Percentiles rank a stretch among this genome's conserved stretches.
These are phyloP conservation scores for Passer montanus DNA, from an alignment of 2,113 vertebrate species.

Conservation along the genomic window DNA sequence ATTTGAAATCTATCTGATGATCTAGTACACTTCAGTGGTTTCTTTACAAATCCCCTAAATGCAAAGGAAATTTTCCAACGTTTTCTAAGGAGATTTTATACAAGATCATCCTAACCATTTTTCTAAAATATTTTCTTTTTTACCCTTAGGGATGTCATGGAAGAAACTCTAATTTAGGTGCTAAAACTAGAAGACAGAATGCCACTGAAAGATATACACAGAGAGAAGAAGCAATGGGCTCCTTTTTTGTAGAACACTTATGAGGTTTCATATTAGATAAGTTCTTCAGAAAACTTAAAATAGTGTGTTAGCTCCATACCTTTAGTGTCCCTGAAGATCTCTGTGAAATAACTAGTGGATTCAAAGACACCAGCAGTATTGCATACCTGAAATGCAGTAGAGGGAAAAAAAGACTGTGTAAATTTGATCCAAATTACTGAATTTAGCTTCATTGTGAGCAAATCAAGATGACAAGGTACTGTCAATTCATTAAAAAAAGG, in stretches of 20 bases:
- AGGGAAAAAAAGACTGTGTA: not conserved
- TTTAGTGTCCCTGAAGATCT: not conserved
- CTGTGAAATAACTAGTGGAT: not conserved
- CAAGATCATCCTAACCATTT: not conserved
- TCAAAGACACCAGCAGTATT: not conserved
- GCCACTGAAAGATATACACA: not conserved
- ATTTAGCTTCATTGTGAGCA: not conserved
- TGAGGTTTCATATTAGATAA: not conserved
- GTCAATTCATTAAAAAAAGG: constrained; percentile 6
- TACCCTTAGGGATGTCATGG: not conserved
- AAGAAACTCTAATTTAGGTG: not conserved
- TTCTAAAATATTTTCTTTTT: not conserved
- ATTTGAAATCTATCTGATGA: not conserved
- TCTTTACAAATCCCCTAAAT: not conserved
- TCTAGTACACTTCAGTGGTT: not conserved
- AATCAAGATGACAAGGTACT: constrained; percentile 52
- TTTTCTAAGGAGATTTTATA: not conserved
- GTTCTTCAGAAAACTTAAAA: not conserved
- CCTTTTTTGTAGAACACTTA: not conserved
- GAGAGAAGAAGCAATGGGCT: not conserved
- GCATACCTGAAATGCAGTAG: not conserved
- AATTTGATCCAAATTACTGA: constrained; percentile 40
- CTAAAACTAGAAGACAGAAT: not conserved
- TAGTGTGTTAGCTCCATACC: not conserved
- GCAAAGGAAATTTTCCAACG: not conserved